These are phyloP conservation scores for Thelaira solivaga DNA, from an alignment of 2,888 invertebrate species.

Conservation along the genomic window DNA sequence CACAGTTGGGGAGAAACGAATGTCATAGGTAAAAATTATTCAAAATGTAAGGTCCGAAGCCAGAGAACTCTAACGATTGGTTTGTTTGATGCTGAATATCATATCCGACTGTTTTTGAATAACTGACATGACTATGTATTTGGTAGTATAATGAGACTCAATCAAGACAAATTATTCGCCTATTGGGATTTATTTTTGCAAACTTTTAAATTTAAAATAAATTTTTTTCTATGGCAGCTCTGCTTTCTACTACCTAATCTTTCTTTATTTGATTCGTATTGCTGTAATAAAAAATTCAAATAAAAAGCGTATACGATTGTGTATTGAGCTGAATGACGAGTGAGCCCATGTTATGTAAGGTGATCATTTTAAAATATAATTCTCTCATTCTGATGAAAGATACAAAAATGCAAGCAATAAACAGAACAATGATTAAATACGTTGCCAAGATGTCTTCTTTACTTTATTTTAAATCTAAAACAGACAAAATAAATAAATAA, in stretches of 20 bases:
- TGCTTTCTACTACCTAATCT: neutral
- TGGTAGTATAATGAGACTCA: too few species aligned
- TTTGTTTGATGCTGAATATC: too few species aligned
- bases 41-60: too few species aligned
- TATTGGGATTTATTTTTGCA: too few species aligned
- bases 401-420: neutral
- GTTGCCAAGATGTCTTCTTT: slow-evolving; percentile 30
- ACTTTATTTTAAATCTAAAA: slow-evolving; percentile 1
- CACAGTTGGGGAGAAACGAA: too few species aligned
- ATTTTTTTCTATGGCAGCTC: slow-evolving; percentile 2
- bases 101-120: too few species aligned
- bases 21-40: too few species aligned
- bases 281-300: neutral
- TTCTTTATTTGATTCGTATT: neutral
- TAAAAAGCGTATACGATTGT: neutral
- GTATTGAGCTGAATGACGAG: neutral
- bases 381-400: neutral
- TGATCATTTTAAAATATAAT: slow-evolving; percentile 14
- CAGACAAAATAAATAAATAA: neutral
- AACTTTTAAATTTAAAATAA: too few species aligned
- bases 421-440: slow-evolving; percentile 5
- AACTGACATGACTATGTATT: too few species aligned
- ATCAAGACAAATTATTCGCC: too few species aligned
- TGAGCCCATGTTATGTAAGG: neutral
- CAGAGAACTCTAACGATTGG: too few species aligned